A percentile compares a stretch with the other conserved stretches of the same genome.
Evolutionary conservation across 2,888 invertebrate species (phyloP).

Genomic region (Creontiades dilutus): DNA sequence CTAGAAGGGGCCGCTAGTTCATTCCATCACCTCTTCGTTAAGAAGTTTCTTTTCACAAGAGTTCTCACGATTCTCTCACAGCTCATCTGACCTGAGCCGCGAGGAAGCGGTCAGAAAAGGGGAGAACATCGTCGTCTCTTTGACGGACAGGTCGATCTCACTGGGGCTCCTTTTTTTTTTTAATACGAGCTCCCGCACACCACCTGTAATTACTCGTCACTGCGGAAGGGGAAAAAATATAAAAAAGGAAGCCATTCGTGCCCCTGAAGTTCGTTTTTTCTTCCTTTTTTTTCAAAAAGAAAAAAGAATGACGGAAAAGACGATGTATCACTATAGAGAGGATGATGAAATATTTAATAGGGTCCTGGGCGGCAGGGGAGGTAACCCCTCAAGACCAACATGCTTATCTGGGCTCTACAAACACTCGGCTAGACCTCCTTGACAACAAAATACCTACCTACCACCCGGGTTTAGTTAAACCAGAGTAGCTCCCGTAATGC

Average conservation of each 20-base stretch:
- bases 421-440: conserved; percentile 8
- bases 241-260: not conserved
- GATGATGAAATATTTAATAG: conserved; percentile 41
- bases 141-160: conserved; percentile 29
- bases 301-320: not conserved
- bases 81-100: too few relatives aligned
- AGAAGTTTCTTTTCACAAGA: too few relatives aligned
- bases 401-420: conserved; percentile 44
- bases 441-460: not conserved
- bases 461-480: not conserved
- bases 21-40: too few relatives aligned
- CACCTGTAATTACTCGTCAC: not conserved
- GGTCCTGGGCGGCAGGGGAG: not conserved
- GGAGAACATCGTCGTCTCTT: not conserved
- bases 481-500: not conserved
- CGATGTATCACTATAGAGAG: conserved; percentile 31
- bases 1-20: too few relatives aligned
- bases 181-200: not conserved
- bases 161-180: not conserved
- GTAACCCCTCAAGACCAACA: conserved; percentile 20
- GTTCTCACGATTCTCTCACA: too few relatives aligned
- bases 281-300: too few relatives aligned
- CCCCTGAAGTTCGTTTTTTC: not conserved
- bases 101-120: not conserved
- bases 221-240: not conserved